Evolutionary conservation across 2,113 vertebrate species (phyloP), one percentile per base, ranked within the genome.

Genomic region (Spilogale gracilis): DNA sequence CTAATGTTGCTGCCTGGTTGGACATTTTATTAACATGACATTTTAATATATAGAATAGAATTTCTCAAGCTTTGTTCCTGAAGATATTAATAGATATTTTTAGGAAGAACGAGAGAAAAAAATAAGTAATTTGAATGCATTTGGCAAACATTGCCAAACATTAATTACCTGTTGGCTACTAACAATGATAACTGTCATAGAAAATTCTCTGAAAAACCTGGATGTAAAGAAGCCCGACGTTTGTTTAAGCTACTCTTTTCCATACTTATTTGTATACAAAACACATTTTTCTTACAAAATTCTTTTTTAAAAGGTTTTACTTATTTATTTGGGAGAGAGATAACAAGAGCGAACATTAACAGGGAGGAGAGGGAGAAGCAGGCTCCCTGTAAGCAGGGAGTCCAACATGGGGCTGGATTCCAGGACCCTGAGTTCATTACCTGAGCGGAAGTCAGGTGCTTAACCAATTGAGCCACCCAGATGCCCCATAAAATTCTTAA

Each of bases 1-100:
- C 61, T 17, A 90, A 90, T 45, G 25, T 92, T 86, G 43, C 25
- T 79, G 52, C 52, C 20, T 94, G 45, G 23, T 81, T 92, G 65
- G 87, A 92, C 12, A 94, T 82, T 94, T 94, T 86, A 65, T 94
- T 84, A 92, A 79, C 32, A 30, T 92, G 54, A 52, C 21, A 87
- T 83, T 45, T 96, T 84, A 91, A 69, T 78, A n/a, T 48, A 71
- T 12, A 94, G 45, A 89, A 91, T 82, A 95, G 25, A 86, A 38
- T 65, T 91, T 95, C 56, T 95, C 48, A 85, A 69, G 90, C 25
- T 86, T 88, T 91, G 2, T 25, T 87, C 21, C 67, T 87, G 79
- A 73, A 58, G 5, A 30, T 93, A 89, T 65, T 73, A 90, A 92
- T 32, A 86, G 48, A 13, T 71, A 2, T 18, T 60, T 94, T 90